phyloP scores from a whole-genome alignment of 2,113 vertebrate genomes.

The Paralichthys olivaceus region DNA sequence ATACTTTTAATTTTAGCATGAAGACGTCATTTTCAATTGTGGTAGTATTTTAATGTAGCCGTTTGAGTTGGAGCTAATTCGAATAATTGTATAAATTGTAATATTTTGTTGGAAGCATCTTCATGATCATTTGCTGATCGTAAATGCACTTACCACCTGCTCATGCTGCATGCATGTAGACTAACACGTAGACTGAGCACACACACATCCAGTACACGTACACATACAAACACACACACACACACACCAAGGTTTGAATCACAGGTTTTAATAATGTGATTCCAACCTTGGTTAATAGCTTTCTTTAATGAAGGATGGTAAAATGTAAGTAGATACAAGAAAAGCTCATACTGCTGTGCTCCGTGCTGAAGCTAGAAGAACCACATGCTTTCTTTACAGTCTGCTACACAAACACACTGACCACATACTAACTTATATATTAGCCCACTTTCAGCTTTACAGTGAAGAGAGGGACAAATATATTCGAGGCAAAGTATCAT shows the following conservation, averaged over 20 bases:
- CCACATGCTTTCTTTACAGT: conserved; percentile 52
- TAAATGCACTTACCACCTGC: conserved; percentile 14
- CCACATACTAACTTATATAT: conserved; percentile 59
- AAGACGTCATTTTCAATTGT: background rate
- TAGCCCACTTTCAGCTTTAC: conserved; percentile 36
- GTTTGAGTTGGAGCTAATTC: background rate
- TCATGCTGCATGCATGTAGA: background rate
- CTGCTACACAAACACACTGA: conserved; percentile 50
- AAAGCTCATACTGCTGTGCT: conserved; percentile 44
- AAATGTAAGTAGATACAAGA: conserved; percentile 50
- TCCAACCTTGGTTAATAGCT: conserved; percentile 57
- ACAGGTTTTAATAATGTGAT: too few species aligned
- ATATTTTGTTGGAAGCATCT: background rate
- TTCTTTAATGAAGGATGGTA: conserved; percentile 63
- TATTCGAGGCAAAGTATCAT: conserved; percentile 43
- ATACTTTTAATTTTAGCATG: background rate
- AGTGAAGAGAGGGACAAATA: conserved; percentile 3
- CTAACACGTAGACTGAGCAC: background rate
- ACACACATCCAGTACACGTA: conserved; percentile 6
- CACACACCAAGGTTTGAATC: conserved; percentile 46
- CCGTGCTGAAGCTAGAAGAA: conserved; percentile 54
- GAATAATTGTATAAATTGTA: background rate
- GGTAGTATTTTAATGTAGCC: background rate
- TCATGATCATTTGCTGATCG: background rate
- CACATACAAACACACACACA: conserved; percentile 3